Base-by-base conservation (phyloP, 37 sponge, comb jelly and placozoan genomes). In the Eunapius fragilis region DNA sequence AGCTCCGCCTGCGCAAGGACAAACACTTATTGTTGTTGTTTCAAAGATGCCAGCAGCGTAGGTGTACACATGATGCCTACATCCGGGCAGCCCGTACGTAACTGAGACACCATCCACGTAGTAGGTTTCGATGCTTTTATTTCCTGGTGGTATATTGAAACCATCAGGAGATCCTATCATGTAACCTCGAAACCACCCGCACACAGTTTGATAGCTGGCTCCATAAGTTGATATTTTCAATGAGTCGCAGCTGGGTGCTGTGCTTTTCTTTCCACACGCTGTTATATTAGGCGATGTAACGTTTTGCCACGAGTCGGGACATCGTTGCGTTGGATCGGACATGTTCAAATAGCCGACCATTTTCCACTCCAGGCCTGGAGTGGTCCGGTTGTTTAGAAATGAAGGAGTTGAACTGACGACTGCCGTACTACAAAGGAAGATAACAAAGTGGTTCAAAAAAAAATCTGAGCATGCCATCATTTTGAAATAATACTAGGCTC, bases 41-140 rank as follows among this genome's bases (percentile, higher is more conserved):
- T 70, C 73, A 5, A 47, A 22, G 0, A 41, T 10, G 27, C 24
- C 85, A 33, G 69, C 70, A 34, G 70, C 78, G 68, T 68, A 85
- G 28, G 77, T 85, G 78, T 71, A 85, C 25, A 85, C 67, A 34
- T 85, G 85, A 10, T 76, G 71, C 5, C 28, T 25, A 7, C 28
- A 10, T 70, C 28, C 28, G 5, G 71, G 71, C 5, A 9, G 5
- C 26, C 71, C 71, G 28, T 70, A 70, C 7, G 71, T 70, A 5
- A 70, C 7, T 3, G 7, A 10, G 71, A 70, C 9, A 2, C 71
- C 71, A 7, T 70, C 71, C 3, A 28, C 71, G 28, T 70, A 78
- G 3, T 28, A 7, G 41, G 11, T 7, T 25, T 78, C 48, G 25
- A 37, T 37, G 48, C 19, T 38, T 47, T 2, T 37, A 28, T 75